Evolutionary conservation across 2,113 vertebrate genomes (phyloP), one percentile per base, ranked within the genome.

Genomic region (Pseudolaguvia tuberculata): DNA sequence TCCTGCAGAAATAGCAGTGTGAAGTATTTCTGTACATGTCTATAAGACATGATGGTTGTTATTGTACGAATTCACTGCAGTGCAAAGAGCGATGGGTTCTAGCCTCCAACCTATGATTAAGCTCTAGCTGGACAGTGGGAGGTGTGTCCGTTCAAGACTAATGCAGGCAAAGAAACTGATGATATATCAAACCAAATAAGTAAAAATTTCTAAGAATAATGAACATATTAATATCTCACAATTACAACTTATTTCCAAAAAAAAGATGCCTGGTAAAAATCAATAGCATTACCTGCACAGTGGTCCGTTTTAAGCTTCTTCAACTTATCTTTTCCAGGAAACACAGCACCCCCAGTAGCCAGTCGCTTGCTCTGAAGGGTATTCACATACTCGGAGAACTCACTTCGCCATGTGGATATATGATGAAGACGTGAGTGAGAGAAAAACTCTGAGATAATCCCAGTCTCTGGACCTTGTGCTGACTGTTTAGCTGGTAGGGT

Each of bases 381-480:
- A 82, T 91, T 97, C 82, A 99, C 93, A 84, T 96, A 98, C 72
- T 98, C 96, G 5, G 95, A 95, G 81, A 99, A 89, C 87, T 95
- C 92, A 56, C 85, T 92, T 85, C 96, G 94, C 97, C 96, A 99
- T 0, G 91, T 96, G 81, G 97, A 92, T 87, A 99, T 99, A 88
- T 99, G 96, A 86, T 99, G 97, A 73, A 97, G 87, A 82, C 97
- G 93, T 66, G 97, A 99, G 83, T 0, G 95, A 17, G 96, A 94
- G 86, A 98, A 99, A 82, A 90, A 99, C 83, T 96, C 92, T 1
- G 96, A 96, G 86, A 99, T 98, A 85, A 96, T 91, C 81, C 70
- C 90, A 73, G 89, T 88, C n/a, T 93, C 93, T 77, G 90, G 86
- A 81, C 86, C 88, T 81, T 93, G 85, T 59, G 86, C 62, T 9